Conservation (phyloP, 2,888 invertebrate species). For the Stegophylla sp. region DNA sequence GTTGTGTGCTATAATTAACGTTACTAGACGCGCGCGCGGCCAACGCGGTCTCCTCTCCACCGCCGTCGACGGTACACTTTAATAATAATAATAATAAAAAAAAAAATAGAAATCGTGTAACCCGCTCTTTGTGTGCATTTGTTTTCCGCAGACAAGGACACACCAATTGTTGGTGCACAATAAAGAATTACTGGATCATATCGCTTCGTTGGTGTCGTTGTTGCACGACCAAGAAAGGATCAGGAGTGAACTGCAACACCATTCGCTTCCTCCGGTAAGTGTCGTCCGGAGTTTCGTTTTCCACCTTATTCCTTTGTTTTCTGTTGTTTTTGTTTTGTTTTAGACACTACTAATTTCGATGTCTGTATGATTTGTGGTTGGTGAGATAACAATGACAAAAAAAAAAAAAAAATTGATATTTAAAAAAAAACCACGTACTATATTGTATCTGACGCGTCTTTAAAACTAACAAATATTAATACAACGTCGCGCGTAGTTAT, state of each 20-base stretch:
- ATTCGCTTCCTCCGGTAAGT: slow-evolving; percentile 56
- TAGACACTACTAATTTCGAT: slow-evolving; percentile 18
- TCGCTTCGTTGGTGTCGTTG: slow-evolving; percentile 86
- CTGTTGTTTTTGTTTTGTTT: not conserved
- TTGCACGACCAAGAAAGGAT: slow-evolving; percentile 81
- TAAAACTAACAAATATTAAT: slow-evolving; percentile 21
- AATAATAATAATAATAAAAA: too few species aligned
- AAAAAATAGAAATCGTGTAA: slow-evolving; percentile 42
- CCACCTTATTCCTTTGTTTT: not conserved
- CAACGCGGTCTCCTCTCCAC: too few species aligned
- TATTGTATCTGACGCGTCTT: not conserved
- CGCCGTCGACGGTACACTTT: slow-evolving; percentile 17
- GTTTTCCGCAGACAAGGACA: slow-evolving; percentile 76
- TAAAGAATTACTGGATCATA: slow-evolving; percentile 92
- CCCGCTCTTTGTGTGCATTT: slow-evolving; percentile 53
- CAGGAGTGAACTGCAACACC: slow-evolving; percentile 53
- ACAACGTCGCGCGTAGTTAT: slow-evolving; percentile 6
- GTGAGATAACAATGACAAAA: slow-evolving; percentile 1
- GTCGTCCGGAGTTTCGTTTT: not conserved
- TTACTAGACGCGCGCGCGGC: slow-evolving; percentile 32
- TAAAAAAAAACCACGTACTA: not conserved
- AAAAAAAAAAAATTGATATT: not conserved
- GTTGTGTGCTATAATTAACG: slow-evolving; percentile 39
- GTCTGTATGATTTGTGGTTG: slow-evolving; percentile 38
- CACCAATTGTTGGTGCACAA: slow-evolving; percentile 95